Evolutionary conservation across 2,888 invertebrate genomes (phyloP), one percentile per base, ranked within the genome.

Genomic region (Calameuta filiformis): DNA sequence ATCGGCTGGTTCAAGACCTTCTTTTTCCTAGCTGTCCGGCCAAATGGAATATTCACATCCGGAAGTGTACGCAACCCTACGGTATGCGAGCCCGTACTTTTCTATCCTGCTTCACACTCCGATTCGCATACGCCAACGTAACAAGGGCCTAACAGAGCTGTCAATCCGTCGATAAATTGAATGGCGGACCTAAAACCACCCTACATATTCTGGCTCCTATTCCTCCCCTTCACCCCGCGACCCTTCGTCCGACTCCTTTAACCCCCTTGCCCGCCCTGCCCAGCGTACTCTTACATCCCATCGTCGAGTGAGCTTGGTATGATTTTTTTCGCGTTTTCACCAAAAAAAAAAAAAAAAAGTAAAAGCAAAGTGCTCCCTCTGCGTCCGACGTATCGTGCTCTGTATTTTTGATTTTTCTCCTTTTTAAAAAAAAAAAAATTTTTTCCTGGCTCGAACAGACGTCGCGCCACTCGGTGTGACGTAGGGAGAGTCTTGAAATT

Each of bases 121-220:
- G 69, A 15, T 33, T 69, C 69, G 69, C 69, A 69, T 33, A 69
- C 69, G 69, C 33, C 30, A 30, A 85, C 85, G 89, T 90, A 90
- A 90, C 89, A 89, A 90, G 89, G 85, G 86, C 87, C 89, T 90
- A 90, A 90, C 90, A 90, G 90, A 90, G 90, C 90, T 90, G 90
- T 90, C 90, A 90, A 90, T 89, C 89, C 87, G 84, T 87, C 89
- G 88, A 90, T 90, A 90, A 90, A 90, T 90, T 90, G 90, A 90
- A 90, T 90, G 88, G 90, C 88, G 85, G 86, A 87, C 87, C 89
- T 88, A 87, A 90, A 90, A 90, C 87, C 89, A 90, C 90, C 90
- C 90, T 85, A 88, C 83, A 86, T 89, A 79, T 33, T 69, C 30
- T 15, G 69, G 69, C 15, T 75, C 37, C 75, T 75, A 68, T 75